Conservation (phyloP, 2,113 vertebrate species). For the Panthera tigris region DNA sequence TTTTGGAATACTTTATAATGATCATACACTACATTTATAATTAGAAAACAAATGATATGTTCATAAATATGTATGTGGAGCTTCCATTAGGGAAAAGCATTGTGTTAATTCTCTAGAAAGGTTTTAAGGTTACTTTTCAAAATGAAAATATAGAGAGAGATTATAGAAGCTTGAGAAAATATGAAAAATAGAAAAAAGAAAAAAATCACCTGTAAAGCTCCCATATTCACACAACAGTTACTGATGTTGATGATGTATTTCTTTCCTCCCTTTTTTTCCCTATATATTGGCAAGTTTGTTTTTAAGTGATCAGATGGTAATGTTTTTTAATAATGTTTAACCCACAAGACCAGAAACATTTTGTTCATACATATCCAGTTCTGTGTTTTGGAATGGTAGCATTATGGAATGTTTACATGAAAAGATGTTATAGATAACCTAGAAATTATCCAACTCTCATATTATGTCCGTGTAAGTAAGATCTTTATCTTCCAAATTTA, state of each 20-base stretch:
- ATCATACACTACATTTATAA: background rate
- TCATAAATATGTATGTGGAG: background rate
- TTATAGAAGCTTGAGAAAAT: background rate
- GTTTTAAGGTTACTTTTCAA: background rate
- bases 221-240: background rate
- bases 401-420: background rate
- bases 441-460: background rate
- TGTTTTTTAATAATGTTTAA: background rate
- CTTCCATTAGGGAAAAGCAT: background rate
- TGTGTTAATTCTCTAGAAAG: background rate
- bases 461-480: background rate
- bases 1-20: background rate
- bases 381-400: background rate
- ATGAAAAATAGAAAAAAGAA: background rate
- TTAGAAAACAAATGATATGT: background rate
- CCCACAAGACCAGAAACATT: background rate
- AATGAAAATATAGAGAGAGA: background rate
- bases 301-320: background rate
- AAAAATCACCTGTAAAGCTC: background rate
- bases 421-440: background rate
- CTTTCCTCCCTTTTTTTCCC: background rate
- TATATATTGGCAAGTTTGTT: background rate
- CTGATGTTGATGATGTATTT: background rate
- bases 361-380: background rate
- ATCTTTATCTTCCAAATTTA: background rate